Conservation (phyloP, 1,140 invertebrate species). For the Brachionus sp. region DNA sequence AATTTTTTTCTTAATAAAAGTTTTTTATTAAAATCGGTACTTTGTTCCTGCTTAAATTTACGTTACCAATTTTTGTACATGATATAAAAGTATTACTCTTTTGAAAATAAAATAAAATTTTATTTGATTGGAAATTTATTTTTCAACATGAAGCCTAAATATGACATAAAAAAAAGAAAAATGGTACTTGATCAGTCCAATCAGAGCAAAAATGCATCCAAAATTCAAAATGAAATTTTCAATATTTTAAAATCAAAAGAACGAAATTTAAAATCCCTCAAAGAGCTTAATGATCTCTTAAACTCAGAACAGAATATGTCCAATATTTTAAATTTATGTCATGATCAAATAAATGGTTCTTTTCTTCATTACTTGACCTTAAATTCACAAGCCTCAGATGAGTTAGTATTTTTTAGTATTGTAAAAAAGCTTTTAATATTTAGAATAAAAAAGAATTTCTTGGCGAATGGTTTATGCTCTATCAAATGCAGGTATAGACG, state of each 20-base stretch:
- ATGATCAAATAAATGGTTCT: neutral
- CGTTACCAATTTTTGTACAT: neutral
- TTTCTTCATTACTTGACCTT: neutral
- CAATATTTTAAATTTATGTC: neutral
- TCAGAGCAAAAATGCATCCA: neutral
- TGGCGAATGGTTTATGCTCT: conserved; percentile 54
- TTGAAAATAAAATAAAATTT: neutral
- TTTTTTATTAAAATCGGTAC: neutral
- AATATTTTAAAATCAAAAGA: conserved; percentile 9
- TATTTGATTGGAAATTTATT: neutral
- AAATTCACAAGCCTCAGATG: neutral
- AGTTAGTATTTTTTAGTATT: neutral
- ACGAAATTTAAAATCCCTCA: neutral
- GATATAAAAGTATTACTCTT: neutral
- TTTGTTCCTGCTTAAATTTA: neutral
- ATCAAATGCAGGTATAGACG: conserved; percentile 52
- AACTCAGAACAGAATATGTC: neutral
- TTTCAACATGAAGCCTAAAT: neutral
- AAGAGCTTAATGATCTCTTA: neutral
- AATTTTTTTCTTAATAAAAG: neutral
- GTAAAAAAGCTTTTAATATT: neutral
- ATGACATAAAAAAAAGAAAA: neutral
- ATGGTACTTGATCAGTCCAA: neutral
- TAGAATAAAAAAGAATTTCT: neutral
- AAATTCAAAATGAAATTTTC: neutral